Conservation (phyloP, 2,113 vertebrate species). For the Speoplatyrhinus poulsoni region DNA sequence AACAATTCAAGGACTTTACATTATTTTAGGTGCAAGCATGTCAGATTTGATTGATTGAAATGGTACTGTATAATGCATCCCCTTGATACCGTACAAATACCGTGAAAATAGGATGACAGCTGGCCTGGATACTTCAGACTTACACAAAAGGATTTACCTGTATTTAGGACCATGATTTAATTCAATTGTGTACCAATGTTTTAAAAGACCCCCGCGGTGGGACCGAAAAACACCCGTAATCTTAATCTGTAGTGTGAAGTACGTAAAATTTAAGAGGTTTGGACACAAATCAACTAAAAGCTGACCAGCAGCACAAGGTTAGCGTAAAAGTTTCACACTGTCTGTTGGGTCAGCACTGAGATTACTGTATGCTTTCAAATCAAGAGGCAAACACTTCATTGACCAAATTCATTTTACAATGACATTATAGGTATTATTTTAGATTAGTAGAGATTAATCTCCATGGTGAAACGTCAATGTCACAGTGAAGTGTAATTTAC, state of each 20-base stretch:
- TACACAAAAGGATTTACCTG: constrained; percentile 75
- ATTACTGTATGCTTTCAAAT: constrained; percentile 13
- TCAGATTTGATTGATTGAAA: constrained; percentile 76
- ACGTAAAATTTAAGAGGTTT: constrained; percentile 5
- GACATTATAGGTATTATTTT: too few species aligned
- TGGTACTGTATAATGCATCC: constrained; percentile 59
- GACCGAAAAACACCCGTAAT: constrained; percentile 33
- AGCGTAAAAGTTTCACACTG: not conserved
- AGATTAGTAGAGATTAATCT: too few species aligned
- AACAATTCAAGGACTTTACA: constrained; percentile 67
- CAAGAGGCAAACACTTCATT: constrained; percentile 16
- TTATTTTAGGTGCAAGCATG: constrained; percentile 69
- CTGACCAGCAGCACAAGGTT: not conserved
- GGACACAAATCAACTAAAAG: constrained; percentile 14
- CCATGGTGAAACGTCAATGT: too few species aligned
- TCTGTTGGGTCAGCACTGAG: constrained; percentile 7
- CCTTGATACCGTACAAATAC: constrained; percentile 59
- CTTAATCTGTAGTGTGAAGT: constrained; percentile 10
- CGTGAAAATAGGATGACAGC: constrained; percentile 74
- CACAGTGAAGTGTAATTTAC: not conserved
- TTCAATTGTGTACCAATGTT: constrained; percentile 65
- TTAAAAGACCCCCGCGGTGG: constrained; percentile 29
- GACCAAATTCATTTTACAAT: not conserved
- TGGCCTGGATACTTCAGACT: constrained; percentile 75
- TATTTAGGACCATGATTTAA: constrained; percentile 60